These are phyloP conservation scores for Troides aeacus DNA, from an alignment of 2,888 invertebrate genomes.

Conservation along the genomic window DNA sequence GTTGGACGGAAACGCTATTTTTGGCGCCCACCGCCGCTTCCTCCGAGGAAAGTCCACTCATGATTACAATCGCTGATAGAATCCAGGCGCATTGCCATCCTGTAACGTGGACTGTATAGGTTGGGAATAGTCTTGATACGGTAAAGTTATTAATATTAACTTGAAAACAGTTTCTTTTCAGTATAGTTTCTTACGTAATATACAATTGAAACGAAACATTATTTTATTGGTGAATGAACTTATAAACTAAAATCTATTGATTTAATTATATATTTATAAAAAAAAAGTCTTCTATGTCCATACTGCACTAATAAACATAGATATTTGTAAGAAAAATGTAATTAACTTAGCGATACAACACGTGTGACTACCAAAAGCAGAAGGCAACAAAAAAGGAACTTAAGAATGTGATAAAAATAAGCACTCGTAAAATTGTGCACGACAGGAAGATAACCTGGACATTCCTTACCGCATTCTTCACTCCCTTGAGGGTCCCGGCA, in stretches of 20 bases:
- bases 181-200: too few species aligned
- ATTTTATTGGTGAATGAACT: too few species aligned
- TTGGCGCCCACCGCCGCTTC: slow-evolving; percentile 76
- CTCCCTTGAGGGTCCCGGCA: slow-evolving; percentile 46
- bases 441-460: slow-evolving; percentile 49
- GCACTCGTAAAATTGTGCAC: slow-evolving; percentile 29
- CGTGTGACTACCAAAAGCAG: slow-evolving; percentile 16
- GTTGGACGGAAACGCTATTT: slow-evolving; percentile 77
- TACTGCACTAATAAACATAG: too few species aligned
- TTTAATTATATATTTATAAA: too few species aligned
- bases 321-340: too few species aligned
- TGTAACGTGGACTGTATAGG: slow-evolving; percentile 8
- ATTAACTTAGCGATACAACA: slow-evolving; percentile 6
- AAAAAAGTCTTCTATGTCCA: too few species aligned
- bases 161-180: too few species aligned
- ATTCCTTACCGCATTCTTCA: slow-evolving; percentile 65
- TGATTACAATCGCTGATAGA: slow-evolving; percentile 52
- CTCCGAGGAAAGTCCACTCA: slow-evolving; percentile 73
- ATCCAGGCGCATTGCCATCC: slow-evolving; percentile 39
- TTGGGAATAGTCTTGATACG: neutral
- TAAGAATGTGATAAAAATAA: slow-evolving; percentile 31
- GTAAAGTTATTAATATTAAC: too few species aligned
- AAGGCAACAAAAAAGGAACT: slow-evolving; percentile 19
- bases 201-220: too few species aligned
- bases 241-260: too few species aligned